Evolutionary conservation across 1,140 invertebrate genomes (phyloP).

Genomic region (Drosophila bipectinata): DNA sequence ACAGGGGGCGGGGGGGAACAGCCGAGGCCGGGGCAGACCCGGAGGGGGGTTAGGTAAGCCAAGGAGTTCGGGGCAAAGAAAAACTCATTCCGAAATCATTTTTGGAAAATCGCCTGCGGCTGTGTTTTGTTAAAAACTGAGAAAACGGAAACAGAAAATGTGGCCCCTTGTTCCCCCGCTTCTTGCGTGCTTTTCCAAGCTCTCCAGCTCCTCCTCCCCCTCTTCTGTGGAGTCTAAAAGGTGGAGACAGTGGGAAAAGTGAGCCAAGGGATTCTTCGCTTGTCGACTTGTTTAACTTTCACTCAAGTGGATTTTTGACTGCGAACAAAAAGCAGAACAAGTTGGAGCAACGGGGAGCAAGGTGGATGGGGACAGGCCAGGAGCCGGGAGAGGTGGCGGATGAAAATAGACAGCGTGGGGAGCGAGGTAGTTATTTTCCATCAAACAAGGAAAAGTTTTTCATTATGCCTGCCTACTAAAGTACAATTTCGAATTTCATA

Average conservation of each 20-base stretch:
- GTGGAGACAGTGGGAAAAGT: background rate
- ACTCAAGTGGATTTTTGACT: slow-evolving; percentile 66
- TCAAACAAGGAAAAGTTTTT: slow-evolving; percentile 26
- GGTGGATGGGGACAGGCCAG: background rate
- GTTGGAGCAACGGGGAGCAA: slow-evolving; percentile 10
- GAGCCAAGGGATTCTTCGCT: slow-evolving; percentile 44
- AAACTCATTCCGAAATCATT: slow-evolving; percentile 78
- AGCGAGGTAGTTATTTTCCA: slow-evolving; percentile 28
- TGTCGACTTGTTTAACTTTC: slow-evolving; percentile 74
- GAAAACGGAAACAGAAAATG: slow-evolving; percentile 70
- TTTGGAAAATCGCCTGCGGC: slow-evolving; percentile 75
- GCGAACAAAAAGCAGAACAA: slow-evolving; percentile 36
- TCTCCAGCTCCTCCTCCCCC: background rate
- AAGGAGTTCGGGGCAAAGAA: slow-evolving; percentile 37
- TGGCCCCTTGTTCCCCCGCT: background rate
- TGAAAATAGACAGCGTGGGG: too few relatives aligned
- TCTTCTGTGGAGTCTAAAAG: background rate
- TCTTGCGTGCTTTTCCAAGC: background rate
- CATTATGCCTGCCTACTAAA: slow-evolving; percentile 5
- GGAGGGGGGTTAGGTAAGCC: slow-evolving; percentile 2
- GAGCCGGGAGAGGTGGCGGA: background rate
- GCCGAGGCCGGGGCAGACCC: too few relatives aligned
- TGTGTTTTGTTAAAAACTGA: slow-evolving; percentile 76
- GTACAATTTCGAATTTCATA: background rate
- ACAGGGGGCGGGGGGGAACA: background rate